These are phyloP conservation scores for Tridacna gigas DNA, from an alignment of 2,888 invertebrate species.

Conservation along the genomic window DNA sequence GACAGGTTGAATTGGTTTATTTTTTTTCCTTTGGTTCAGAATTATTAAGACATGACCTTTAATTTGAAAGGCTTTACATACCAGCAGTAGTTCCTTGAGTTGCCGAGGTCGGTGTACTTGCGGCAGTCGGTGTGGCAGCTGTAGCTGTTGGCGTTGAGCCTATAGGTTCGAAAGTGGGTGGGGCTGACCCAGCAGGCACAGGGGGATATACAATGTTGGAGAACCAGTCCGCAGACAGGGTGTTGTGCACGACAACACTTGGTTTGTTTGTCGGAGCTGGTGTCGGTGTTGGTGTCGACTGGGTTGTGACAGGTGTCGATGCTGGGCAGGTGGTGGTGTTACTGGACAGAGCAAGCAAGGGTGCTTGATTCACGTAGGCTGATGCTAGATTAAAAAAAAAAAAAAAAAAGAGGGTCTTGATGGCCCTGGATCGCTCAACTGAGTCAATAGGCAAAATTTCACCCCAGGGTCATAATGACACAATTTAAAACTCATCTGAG, in stretches of 20 bases:
- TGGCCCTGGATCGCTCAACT: too few relatives aligned
- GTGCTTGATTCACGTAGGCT: conserved; percentile 9
- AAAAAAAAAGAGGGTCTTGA: too few relatives aligned
- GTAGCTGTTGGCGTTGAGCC: background rate
- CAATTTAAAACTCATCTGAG: too few relatives aligned
- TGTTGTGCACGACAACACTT: background rate
- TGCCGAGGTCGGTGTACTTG: background rate
- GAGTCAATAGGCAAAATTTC: too few relatives aligned
- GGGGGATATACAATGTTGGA: background rate
- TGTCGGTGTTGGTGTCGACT: background rate
- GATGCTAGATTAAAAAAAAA: background rate
- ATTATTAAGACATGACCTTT: background rate
- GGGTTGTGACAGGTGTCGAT: background rate
- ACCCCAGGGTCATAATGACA: too few relatives aligned
- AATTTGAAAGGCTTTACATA: background rate
- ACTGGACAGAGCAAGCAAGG: background rate
- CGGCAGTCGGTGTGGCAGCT: background rate
- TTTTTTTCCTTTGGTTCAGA: too few relatives aligned
- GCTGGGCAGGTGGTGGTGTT: background rate
- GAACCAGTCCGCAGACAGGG: background rate
- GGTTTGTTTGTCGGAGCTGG: background rate
- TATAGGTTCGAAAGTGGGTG: background rate
- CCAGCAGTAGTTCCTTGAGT: background rate
- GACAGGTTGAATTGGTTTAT: too few relatives aligned
- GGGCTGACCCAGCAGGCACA: background rate